These are phyloP conservation scores for Budorcas taxicolor DNA, from an alignment of 2,113 vertebrate species.

Conservation along the genomic window DNA sequence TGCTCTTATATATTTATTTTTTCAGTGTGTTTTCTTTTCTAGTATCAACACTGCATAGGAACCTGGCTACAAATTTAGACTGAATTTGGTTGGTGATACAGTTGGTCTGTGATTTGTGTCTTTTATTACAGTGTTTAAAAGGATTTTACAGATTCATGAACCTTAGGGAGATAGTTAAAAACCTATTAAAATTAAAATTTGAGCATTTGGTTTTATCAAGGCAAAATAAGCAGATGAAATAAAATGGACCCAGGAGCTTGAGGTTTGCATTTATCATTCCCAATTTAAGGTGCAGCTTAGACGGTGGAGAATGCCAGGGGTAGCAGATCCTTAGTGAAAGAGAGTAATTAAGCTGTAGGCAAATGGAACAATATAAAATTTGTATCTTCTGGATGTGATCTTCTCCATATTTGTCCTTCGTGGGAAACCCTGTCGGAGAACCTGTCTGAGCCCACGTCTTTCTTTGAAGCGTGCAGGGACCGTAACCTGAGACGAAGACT, in stretches of 20 bases:
- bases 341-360: neutral
- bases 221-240: neutral
- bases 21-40: neutral
- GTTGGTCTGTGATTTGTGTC: neutral
- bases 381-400: neutral
- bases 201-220: neutral
- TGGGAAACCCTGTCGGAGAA: neutral
- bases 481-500: neutral
- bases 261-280: neutral
- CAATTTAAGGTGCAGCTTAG: neutral
- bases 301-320: neutral
- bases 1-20: neutral
- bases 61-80: neutral
- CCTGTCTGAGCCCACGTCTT: neutral
- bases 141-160: neutral
- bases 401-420: neutral
- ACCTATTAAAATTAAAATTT: neutral
- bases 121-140: neutral
- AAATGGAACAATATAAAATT: neutral
- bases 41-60: neutral
- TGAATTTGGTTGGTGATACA: neutral
- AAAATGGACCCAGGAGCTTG: neutral
- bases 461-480: neutral
- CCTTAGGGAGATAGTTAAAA: neutral
- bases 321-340: neutral